A percentile compares a stretch with the other conserved stretches of the same genome.
Evolutionary conservation across 2,113 vertebrate genomes (phyloP).

Genomic region (Paradoxurus hermaphroditus): DNA sequence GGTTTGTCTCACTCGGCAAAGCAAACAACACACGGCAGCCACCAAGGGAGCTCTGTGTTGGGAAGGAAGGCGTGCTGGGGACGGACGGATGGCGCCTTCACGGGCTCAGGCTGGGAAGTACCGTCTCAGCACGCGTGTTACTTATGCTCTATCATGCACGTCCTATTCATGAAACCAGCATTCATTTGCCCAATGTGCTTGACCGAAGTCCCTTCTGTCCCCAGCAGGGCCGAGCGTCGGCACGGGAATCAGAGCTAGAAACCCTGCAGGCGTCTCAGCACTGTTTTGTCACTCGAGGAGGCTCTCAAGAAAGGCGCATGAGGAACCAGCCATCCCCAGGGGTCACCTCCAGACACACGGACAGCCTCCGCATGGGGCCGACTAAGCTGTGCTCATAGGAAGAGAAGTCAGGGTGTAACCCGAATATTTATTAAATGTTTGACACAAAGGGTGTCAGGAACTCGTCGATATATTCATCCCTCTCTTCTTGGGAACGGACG

Average conservation of each 20-base stretch:
- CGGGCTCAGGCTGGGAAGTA: not conserved
- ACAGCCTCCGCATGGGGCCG: fast-evolving
- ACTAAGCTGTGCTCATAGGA: not conserved
- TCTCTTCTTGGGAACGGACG: not conserved
- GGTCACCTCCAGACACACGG: not conserved
- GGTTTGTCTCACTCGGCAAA: not conserved
- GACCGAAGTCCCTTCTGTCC: not conserved
- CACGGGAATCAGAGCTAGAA: not conserved
- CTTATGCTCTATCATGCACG: not conserved
- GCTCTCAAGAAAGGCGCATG: not conserved
- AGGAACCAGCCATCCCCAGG: fast-evolving
- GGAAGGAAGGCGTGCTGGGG: not conserved
- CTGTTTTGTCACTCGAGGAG: no score
- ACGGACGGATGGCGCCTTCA: no score
- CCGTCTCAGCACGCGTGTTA: not conserved
- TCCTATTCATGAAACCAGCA: not conserved
- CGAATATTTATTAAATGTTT: not conserved
- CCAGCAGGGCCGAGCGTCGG: not conserved
- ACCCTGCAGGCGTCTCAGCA: not conserved
- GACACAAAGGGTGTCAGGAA: not conserved
- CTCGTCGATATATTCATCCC: not conserved
- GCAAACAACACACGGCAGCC: not conserved
- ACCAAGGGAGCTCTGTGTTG: not conserved
- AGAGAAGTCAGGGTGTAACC: not conserved
- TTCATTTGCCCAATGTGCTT: not conserved